These are phyloP conservation scores for Catocala nupta DNA, from an alignment of 2,888 invertebrate genomes.

Conservation along the genomic window DNA sequence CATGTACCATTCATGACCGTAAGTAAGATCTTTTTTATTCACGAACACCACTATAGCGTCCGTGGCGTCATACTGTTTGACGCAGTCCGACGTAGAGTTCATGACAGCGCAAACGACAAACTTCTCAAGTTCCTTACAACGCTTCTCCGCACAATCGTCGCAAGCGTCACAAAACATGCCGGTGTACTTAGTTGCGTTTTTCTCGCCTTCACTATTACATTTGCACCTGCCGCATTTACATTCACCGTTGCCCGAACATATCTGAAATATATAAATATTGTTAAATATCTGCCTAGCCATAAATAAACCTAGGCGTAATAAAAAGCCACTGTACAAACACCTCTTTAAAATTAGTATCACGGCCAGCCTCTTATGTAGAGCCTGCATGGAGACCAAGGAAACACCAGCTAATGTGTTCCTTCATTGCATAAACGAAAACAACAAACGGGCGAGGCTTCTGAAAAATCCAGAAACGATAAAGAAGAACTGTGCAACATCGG, in stretches of 20 bases:
- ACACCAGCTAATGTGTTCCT: too few species aligned
- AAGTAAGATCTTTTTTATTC: conserved; percentile 61
- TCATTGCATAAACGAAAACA: too few species aligned
- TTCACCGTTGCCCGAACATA: conserved; percentile 86
- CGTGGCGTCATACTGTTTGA: conserved; percentile 52
- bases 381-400: too few species aligned
- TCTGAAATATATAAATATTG: conserved; percentile 62
- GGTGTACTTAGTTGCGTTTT: conserved; percentile 76
- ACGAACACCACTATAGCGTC: conserved; percentile 49
- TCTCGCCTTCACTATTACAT: conserved; percentile 78
- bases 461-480: too few species aligned
- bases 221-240: conserved; percentile 91
- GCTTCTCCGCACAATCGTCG: conserved; percentile 89
- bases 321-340: too few species aligned
- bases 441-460: too few species aligned
- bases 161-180: conserved; percentile 92
- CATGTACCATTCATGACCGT: conserved; percentile 50
- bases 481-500: too few species aligned
- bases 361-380: too few species aligned
- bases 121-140: conserved; percentile 90
- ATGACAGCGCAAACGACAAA: conserved; percentile 89
- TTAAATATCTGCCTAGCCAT: too few species aligned
- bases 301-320: too few species aligned
- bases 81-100: conserved; percentile 58
- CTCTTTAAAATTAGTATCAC: too few species aligned